phyloP scores from a whole-genome alignment of 2,797 vertebrate genomes.

The Euthynnus affinis region DNA sequence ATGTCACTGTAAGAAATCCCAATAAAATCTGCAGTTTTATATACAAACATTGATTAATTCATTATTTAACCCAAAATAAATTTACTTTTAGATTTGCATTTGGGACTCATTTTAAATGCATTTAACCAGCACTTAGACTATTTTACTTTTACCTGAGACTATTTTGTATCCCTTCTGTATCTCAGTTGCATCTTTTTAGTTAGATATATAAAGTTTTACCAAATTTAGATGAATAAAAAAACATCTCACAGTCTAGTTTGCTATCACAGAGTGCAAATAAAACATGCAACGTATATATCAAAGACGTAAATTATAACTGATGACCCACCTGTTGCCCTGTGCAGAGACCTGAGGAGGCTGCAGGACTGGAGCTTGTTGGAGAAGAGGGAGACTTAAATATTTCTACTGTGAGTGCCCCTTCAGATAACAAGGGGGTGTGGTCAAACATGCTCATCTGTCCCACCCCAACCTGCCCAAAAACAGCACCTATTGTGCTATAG shows the following conservation, averaged over 20 bases:
- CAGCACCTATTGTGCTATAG: too few species aligned
- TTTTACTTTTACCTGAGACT: not conserved
- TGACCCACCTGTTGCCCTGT: slow-evolving; percentile 57
- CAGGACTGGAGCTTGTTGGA: slow-evolving; percentile 31
- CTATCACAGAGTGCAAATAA: not conserved
- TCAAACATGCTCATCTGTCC: slow-evolving; percentile 46
- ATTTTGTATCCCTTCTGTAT: not conserved
- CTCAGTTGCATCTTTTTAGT: not conserved
- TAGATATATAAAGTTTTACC: not conserved
- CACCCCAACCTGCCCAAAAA: slow-evolving; percentile 4
- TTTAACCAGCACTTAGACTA: too few species aligned
- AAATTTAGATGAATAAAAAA: not conserved
- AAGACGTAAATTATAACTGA: not conserved
- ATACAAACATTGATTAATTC: not conserved
- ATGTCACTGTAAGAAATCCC: not conserved
- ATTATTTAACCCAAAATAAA: not conserved
- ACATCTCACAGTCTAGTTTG: not conserved
- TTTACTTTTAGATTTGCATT: not conserved
- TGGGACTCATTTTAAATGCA: not conserved
- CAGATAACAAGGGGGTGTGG: slow-evolving; percentile 67
- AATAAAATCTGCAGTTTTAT: not conserved
- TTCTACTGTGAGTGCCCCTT: slow-evolving; percentile 41
- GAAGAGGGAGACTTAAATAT: slow-evolving; percentile 36
- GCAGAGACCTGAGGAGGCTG: slow-evolving; percentile 8
- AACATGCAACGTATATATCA: not conserved